Base-by-base conservation (phyloP, 2,797 vertebrate species). In the Manis javanica region DNA sequence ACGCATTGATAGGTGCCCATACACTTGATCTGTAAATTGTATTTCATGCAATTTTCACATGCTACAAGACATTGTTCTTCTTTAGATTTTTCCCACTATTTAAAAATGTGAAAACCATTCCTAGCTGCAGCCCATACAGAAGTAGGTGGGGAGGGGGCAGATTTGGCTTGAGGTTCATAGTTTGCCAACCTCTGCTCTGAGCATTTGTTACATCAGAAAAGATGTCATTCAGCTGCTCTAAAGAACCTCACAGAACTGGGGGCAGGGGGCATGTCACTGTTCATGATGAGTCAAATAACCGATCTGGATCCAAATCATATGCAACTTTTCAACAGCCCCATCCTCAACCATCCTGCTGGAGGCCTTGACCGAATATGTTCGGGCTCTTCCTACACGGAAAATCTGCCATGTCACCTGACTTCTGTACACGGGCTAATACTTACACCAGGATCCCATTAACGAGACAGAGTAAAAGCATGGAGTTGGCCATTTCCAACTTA, bases 51-150 rank as follows among this genome's bases (percentile, higher is more conserved):
- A 42, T 37, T 29, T 59, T 23, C 14, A 63, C 34, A 11, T 37
- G 51, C 49, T 61, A 85, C 75, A 86, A 81, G 71, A 61, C 55
- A 26, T 1, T 57, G 24, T 59, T 59, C 21, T 72, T 83, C 42
- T 90, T 87, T 61, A 46, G 21, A 55, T 83, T 85, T 31, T 39
- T 69, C 14, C 61, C 42, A 53, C 59, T 23, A 21, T 14, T 92
- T 34, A 83, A 90, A 96, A 81, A 90, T 53, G 89, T 72, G 64
- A 93, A 91, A 93, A 34, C 21, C 39, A 21, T 74, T 84, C 84
- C 93, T 61, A 87, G 90, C 31, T 61, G 64, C 5, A 91, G 77
- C 13, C 75, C 39, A 24, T 51, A 37, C 39, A 59, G 39, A 94
- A 96, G 59, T 5, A 88, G 37, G 49, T 6, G 7, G 37, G 42